phyloP scores from a whole-genome alignment of 2,113 vertebrate species.

The Corvus cornix region DNA sequence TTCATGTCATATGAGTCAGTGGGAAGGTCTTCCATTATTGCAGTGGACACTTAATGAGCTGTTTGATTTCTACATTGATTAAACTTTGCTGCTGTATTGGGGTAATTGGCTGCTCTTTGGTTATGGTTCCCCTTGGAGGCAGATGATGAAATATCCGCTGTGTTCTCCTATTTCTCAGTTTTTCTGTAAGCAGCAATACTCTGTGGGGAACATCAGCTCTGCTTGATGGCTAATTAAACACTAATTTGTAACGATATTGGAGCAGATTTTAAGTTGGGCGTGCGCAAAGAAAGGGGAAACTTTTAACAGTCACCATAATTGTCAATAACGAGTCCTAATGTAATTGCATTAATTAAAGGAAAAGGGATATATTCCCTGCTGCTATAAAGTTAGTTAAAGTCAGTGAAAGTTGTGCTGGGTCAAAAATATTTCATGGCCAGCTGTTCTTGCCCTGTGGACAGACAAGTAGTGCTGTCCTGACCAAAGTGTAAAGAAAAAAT shows the following conservation, averaged over 20 bases:
- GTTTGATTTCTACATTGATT: not conserved
- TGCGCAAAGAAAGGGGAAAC: constrained; percentile 28
- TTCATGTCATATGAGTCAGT: not conserved
- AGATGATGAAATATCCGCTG: not conserved
- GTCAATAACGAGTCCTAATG: constrained; percentile 45
- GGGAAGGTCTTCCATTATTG: not conserved
- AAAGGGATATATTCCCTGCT: not conserved
- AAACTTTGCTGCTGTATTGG: not conserved
- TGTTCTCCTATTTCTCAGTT: not conserved
- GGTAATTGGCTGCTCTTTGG: not conserved
- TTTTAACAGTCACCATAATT: constrained; percentile 42
- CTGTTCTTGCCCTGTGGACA: not conserved
- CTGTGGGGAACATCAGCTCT: not conserved
- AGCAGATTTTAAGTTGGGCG: constrained; percentile 45
- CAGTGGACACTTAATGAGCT: not conserved
- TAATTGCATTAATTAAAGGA: constrained; percentile 51
- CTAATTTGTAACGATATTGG: constrained; percentile 30
- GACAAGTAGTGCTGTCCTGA: not conserved
- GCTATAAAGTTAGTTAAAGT: not conserved
- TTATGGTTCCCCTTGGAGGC: not conserved
- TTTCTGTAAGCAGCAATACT: constrained; percentile 13
- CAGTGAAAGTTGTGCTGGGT: constrained; percentile 4
- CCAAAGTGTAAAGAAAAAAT: not conserved
- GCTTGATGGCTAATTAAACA: constrained; percentile 61
- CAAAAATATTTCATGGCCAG: not conserved